Evolutionary conservation across 2,113 vertebrate genomes (phyloP).

Genomic region (Argyrosomus japonicus): DNA sequence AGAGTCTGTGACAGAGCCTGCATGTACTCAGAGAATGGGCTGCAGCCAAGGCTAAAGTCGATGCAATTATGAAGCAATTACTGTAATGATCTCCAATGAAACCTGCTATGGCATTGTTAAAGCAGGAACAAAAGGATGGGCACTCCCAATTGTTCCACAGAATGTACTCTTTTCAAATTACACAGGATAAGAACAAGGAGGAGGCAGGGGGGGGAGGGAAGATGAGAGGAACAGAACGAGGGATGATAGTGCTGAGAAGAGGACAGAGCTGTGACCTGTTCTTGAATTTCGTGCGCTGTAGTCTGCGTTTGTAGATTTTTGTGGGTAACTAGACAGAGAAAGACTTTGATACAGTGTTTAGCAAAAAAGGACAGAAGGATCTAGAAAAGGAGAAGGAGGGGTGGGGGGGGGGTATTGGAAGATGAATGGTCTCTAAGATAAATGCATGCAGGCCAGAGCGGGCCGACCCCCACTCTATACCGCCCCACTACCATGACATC

Average conservation of each 20-base stretch:
- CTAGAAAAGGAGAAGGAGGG: constrained; percentile 77
- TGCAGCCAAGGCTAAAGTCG: constrained; percentile 69
- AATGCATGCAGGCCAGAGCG: constrained; percentile 90
- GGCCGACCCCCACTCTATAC: constrained; percentile 89
- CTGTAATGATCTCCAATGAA: constrained; percentile 78
- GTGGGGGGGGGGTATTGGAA: constrained; percentile 83
- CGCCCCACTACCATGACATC: constrained; percentile 99
- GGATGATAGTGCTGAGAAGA: constrained; percentile 35
- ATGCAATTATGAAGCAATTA: constrained; percentile 80
- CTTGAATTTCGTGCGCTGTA: constrained; percentile 42
- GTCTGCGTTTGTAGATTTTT: constrained; percentile 44
- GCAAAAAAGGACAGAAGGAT: constrained; percentile 83
- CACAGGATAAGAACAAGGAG: constrained; percentile 15
- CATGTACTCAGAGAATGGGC: constrained; percentile 67
- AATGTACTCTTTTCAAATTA: constrained; percentile 63
- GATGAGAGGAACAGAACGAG: constrained; percentile 23
- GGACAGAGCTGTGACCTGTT: constrained; percentile 44
- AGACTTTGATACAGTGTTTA: constrained; percentile 90
- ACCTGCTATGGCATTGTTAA: constrained; percentile 67
- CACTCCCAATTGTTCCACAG: constrained; percentile 59
- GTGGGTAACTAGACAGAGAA: constrained; percentile 76
- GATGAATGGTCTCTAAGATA: constrained; percentile 94
- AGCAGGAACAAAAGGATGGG: constrained; percentile 61
- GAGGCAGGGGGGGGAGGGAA: constrained; percentile 5
- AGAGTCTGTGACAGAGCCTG: constrained; percentile 56